phyloP scores from a whole-genome alignment of 2,888 invertebrate genomes.

The Laothoe populi region DNA sequence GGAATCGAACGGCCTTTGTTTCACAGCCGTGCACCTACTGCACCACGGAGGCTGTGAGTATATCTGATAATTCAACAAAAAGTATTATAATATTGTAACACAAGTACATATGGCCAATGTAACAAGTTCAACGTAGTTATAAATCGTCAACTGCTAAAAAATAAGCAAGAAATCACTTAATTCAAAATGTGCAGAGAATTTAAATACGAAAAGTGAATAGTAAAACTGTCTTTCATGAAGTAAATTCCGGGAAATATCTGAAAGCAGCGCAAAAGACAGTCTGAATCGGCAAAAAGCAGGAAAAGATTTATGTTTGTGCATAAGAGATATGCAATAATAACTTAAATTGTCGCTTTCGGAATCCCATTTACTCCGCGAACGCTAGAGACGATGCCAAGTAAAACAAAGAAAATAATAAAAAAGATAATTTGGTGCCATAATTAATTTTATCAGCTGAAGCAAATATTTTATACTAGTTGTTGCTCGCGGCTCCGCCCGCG shows the following conservation, averaged over 20 bases:
- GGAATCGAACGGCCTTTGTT: no score
- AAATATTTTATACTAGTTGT: neutral
- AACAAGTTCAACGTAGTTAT: no score
- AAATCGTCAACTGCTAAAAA: neutral
- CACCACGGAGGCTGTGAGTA: no score
- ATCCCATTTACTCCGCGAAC: constrained; percentile 1
- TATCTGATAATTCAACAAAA: no score
- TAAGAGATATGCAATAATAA: constrained; percentile 19
- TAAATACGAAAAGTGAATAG: neutral
- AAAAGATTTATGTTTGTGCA: constrained; percentile 22
- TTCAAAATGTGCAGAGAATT: neutral
- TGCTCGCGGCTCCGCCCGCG: no score
- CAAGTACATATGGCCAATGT: no score
- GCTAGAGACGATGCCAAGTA: neutral
- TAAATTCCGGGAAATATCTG: neutral
- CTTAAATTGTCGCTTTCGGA: constrained; percentile 11
- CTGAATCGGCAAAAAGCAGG: constrained; percentile 15
- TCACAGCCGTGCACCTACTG: no score
- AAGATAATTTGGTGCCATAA: neutral
- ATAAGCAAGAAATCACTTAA: neutral
- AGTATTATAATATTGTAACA: no score
- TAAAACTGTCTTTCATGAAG: constrained; percentile 9
- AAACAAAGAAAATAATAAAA: neutral
- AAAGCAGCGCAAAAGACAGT: constrained; percentile 18
- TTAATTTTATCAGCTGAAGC: neutral